Evolutionary conservation across 2,113 vertebrate species (phyloP).

Genomic region (Campylorhamphus procurvoides): DNA sequence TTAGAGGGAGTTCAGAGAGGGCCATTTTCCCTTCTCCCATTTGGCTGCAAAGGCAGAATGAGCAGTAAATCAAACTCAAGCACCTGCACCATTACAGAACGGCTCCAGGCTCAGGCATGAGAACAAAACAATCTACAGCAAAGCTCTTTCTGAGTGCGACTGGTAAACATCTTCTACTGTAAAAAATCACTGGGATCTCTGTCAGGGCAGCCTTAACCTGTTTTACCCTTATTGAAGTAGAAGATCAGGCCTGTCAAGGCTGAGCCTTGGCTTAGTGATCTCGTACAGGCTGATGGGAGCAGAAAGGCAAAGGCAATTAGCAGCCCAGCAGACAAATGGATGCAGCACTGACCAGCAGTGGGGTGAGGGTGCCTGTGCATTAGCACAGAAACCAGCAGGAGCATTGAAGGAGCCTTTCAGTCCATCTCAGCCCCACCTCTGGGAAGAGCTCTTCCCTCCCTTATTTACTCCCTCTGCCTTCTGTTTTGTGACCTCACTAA

Average conservation of each 20-base stretch:
- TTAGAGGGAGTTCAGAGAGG: slow-evolving; percentile 4
- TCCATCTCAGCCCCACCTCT: background rate
- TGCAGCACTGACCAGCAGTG: background rate
- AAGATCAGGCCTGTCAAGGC: background rate
- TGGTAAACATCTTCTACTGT: background rate
- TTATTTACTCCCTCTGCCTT: background rate
- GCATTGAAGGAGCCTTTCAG: background rate
- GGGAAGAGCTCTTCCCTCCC: background rate
- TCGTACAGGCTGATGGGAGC: background rate
- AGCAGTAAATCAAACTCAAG: slow-evolving; percentile 44
- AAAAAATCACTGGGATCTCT: background rate
- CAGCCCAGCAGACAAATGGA: background rate
- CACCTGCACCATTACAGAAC: background rate
- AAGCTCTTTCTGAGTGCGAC: background rate
- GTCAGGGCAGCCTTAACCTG: background rate
- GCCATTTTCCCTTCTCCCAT: slow-evolving; percentile 3
- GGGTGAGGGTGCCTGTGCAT: background rate
- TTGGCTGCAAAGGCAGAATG: background rate
- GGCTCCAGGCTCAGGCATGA: background rate
- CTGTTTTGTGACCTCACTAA: background rate
- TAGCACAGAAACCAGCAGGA: background rate
- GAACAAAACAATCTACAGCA: background rate
- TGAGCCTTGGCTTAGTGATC: background rate
- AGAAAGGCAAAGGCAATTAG: background rate
- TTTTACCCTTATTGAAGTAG: background rate